These are phyloP conservation scores for Parotia lawesii DNA, from an alignment of 2,113 vertebrate genomes.

Conservation along the genomic window DNA sequence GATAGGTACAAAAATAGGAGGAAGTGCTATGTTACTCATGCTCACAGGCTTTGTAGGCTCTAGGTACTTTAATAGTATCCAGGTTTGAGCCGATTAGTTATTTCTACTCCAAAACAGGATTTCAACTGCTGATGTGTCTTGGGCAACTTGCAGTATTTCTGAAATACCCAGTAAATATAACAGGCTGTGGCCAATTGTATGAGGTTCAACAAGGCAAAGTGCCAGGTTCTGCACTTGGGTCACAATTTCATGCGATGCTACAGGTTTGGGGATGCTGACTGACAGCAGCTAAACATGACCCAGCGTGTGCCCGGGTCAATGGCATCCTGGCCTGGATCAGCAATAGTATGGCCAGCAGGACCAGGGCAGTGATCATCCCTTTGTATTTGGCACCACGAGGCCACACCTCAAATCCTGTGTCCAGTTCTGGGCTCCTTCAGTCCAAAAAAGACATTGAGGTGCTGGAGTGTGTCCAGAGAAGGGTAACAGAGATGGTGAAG, in stretches of 20 bases:
- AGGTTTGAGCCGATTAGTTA: background rate
- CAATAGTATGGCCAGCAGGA: background rate
- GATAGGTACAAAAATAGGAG: background rate
- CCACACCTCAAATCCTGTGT: rapidly evolving
- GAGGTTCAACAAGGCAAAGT: background rate
- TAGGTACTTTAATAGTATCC: background rate
- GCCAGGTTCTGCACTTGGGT: background rate
- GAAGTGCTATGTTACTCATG: background rate
- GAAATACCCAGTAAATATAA: background rate
- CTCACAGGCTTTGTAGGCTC: background rate
- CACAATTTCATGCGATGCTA: background rate
- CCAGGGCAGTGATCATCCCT: background rate
- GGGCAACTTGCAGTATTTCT: background rate
- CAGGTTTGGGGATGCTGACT: background rate
- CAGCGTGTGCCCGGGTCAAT: background rate
- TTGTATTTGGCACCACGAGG: rapidly evolving
- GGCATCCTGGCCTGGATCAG: background rate
- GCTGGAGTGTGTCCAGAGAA: background rate
- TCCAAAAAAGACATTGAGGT: background rate
- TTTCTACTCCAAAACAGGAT: background rate
- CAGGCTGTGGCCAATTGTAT: background rate
- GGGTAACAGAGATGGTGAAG: background rate
- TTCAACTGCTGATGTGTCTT: background rate
- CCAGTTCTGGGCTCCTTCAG: background rate
- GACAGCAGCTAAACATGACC: background rate